Conservation (phyloP, 2,113 vertebrate genomes). For the Etia nguti region DNA sequence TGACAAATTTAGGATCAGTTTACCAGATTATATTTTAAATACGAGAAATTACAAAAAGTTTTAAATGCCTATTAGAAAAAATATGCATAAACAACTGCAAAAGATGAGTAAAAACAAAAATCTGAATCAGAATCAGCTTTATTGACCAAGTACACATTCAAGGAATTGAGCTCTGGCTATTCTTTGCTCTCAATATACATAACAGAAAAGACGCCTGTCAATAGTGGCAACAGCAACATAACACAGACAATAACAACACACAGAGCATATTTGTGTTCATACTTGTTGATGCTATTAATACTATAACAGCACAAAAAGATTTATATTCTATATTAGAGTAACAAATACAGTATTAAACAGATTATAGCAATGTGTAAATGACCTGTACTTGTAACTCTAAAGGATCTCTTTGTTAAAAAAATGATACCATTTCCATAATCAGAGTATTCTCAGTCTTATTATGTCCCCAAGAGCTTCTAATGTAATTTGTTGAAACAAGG, state of each 20-base stretch:
- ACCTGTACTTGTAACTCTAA: not conserved
- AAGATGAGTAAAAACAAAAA: not conserved
- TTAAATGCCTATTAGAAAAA: not conserved
- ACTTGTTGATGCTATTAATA: not conserved
- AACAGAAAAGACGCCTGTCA: not conserved
- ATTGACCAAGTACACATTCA: not conserved
- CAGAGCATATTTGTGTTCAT: not conserved
- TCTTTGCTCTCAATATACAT: not conserved
- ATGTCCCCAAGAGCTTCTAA: constrained; percentile 21
- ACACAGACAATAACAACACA: not conserved
- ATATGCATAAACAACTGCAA: not conserved
- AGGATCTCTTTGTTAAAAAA: not conserved
- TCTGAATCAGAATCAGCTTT: not conserved
- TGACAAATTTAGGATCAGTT: not conserved
- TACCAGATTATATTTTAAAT: not conserved
- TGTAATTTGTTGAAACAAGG: constrained; percentile 69
- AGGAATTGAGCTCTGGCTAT: not conserved
- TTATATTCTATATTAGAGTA: not conserved
- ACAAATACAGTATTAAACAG: not conserved
- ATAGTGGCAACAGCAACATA: not conserved
- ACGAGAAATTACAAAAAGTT: not conserved
- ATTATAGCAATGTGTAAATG: not conserved
- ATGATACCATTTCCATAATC: not conserved
- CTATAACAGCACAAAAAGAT: not conserved
- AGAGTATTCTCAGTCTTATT: not conserved